These are phyloP conservation scores for Oncorhynchus mykiss DNA, from an alignment of 2,113 vertebrate species.

Conservation along the genomic window DNA sequence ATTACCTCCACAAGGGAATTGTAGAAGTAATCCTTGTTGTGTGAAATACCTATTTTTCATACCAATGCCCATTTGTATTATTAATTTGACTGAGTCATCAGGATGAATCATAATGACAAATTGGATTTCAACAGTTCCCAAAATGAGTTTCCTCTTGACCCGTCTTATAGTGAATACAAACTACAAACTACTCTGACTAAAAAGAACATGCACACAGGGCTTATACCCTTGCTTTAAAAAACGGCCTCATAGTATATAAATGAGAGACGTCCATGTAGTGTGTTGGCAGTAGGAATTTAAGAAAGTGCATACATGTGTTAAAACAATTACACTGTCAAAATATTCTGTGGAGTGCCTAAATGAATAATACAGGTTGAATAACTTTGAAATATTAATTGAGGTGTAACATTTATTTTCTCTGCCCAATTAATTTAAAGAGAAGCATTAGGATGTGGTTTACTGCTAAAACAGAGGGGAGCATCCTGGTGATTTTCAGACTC, in stretches of 20 bases:
- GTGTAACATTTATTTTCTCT: conserved; percentile 20
- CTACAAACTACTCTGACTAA: no score
- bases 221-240: no score
- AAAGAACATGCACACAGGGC: no score
- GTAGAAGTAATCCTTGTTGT: conserved; percentile 7
- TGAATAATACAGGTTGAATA: conserved; percentile 25
- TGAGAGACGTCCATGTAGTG: no score
- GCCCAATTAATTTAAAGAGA: conserved; percentile 48
- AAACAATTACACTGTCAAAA: conserved; percentile 26
- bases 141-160: neutral
- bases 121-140: conserved; percentile 18
- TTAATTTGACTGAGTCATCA: conserved; percentile 17
- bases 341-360: conserved; percentile 26
- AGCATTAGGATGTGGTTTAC: conserved; percentile 38
- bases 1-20: conserved; percentile 3
- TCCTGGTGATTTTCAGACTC: conserved; percentile 43
- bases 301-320: neutral
- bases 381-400: conserved; percentile 1
- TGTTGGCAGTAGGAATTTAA: no score
- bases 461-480: conserved; percentile 24
- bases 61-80: conserved; percentile 37
- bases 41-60: conserved; percentile 13
- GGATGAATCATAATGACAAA: conserved; percentile 27
- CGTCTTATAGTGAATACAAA: no score
- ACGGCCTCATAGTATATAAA: no score